Conservation (phyloP, 1,140 invertebrate species). For the Sycobia sp. region DNA sequence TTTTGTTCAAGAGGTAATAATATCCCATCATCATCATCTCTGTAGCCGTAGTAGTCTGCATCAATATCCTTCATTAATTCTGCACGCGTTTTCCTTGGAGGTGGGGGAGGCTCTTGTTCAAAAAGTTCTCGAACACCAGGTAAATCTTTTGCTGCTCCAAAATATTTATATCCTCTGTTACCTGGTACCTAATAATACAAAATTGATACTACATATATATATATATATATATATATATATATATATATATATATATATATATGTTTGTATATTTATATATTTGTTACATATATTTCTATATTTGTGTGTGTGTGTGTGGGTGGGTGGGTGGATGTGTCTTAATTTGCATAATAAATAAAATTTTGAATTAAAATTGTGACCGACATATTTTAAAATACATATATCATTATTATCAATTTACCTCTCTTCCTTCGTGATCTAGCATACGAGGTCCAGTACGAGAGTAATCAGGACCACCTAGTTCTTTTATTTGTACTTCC, state of each 20-base stretch:
- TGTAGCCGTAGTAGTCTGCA: conserved; percentile 98
- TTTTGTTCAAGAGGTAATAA: conserved; percentile 86
- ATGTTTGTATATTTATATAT: neutral
- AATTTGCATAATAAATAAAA: too few relatives aligned
- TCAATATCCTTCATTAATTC: conserved; percentile 98
- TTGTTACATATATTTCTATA: neutral
- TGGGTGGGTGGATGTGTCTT: too few relatives aligned
- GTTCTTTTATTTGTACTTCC: conserved; percentile 93
- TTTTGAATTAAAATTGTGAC: too few relatives aligned
- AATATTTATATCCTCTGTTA: conserved; percentile 98
- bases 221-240: neutral
- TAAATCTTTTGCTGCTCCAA: conserved; percentile 97
- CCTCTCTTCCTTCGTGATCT: conserved; percentile 95
- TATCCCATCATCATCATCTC: conserved; percentile 97
- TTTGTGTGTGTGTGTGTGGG: too few relatives aligned
- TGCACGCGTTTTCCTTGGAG: conserved; percentile 87
- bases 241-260: too few relatives aligned
- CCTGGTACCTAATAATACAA: conserved; percentile 73
- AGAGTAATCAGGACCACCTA: conserved; percentile 95
- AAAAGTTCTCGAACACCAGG: conserved; percentile 97
- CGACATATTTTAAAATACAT: neutral
- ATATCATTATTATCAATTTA: conserved; percentile 33
- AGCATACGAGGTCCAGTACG: conserved; percentile 92
- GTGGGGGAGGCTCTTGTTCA: conserved; percentile 90
- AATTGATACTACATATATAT: neutral